phyloP scores from a whole-genome alignment of 2,113 vertebrate genomes.

The Athene cunicularia region DNA sequence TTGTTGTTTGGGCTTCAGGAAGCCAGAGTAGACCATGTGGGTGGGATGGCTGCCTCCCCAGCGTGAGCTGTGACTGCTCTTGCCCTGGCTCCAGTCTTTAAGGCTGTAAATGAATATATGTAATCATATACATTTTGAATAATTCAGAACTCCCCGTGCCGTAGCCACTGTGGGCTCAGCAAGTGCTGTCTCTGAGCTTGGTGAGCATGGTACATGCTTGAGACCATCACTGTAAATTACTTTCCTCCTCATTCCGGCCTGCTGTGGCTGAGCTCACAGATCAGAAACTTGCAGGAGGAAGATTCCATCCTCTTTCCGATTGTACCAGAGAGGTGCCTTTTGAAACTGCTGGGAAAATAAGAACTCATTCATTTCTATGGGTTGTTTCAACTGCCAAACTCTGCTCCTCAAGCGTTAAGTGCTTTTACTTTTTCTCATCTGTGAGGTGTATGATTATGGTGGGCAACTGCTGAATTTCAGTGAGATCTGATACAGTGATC shows the following conservation, averaged over 20 bases:
- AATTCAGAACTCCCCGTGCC: background rate
- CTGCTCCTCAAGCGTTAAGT: accelerated
- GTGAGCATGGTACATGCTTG: background rate
- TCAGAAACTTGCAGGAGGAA: background rate
- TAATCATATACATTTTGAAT: background rate
- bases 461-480: background rate
- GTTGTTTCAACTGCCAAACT: background rate
- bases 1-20: background rate
- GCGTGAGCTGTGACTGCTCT: background rate
- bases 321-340: background rate
- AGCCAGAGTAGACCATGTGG: background rate
- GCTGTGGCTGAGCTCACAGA: background rate
- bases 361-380: background rate
- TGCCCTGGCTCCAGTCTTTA: background rate
- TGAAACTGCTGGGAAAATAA: background rate
- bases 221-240: background rate
- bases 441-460: background rate
- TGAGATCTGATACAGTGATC: background rate
- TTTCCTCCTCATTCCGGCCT: background rate
- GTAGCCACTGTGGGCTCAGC: background rate
- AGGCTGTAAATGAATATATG: background rate
- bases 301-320: background rate
- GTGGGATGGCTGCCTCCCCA: background rate
- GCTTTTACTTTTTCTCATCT: background rate
- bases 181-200: background rate